Percentiles rank a stretch among this genome's conserved stretches.
Evolutionary conservation across 2,888 invertebrate genomes (phyloP).

Genomic region (Copidosoma aretas): DNA sequence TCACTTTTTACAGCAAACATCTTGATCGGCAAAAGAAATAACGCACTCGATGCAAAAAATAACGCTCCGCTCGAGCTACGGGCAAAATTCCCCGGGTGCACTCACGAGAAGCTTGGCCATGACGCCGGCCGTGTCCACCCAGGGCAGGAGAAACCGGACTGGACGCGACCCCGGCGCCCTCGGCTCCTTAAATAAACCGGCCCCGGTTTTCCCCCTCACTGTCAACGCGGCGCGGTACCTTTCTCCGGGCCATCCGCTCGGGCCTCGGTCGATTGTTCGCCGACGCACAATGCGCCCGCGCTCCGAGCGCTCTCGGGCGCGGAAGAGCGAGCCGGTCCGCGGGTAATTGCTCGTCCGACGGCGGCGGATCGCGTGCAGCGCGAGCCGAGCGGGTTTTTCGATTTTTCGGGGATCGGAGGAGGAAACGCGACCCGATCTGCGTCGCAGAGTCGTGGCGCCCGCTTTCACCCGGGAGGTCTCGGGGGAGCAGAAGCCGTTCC

Average conservation of each 20-base stretch:
- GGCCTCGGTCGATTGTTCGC: constrained; percentile 45
- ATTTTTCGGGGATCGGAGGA: too few relatives aligned
- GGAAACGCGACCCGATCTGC: too few relatives aligned
- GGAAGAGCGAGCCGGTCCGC: constrained; percentile 2
- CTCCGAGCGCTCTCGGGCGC: constrained; percentile 3
- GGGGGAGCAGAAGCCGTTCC: too few relatives aligned
- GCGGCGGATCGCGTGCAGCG: too few relatives aligned
- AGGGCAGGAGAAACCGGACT: constrained; percentile 46
- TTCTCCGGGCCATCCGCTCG: constrained; percentile 41
- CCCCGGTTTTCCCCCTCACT: constrained; percentile 56
- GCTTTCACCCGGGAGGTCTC: too few relatives aligned
- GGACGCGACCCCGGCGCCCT: constrained; percentile 57
- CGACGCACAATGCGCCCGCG: constrained; percentile 15
- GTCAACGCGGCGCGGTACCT: constrained; percentile 50
- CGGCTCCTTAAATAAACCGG: constrained; percentile 60
- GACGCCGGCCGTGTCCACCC: background rate
- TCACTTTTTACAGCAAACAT: too few relatives aligned
- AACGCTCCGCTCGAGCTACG: too few relatives aligned
- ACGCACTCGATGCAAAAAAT: too few relatives aligned
- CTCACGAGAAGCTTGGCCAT: background rate
- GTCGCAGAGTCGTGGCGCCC: too few relatives aligned
- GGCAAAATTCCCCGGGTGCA: too few relatives aligned
- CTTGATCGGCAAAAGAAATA: too few relatives aligned
- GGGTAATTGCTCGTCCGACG: constrained; percentile 28
- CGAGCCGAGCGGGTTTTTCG: too few relatives aligned